A percentile compares a stretch with the other conserved stretches of the same genome.
Evolutionary conservation across 2,797 vertebrate species (phyloP).

Genomic region (Hippopotamyrus pictus): DNA sequence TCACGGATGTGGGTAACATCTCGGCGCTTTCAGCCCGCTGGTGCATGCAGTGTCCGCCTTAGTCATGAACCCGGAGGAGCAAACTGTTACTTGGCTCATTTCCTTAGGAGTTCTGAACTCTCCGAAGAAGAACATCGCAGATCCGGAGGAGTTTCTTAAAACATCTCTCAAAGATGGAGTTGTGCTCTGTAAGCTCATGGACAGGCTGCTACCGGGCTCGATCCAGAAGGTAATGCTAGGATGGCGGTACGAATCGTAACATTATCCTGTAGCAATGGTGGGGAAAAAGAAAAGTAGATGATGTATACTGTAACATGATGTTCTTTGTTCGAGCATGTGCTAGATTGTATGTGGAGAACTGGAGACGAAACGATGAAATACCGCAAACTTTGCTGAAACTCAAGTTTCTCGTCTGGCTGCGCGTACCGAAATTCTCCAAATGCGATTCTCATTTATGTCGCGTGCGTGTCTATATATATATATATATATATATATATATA

Average conservation of each 20-base stretch:
- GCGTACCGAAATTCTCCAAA: not conserved
- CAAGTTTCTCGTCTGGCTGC: not conserved
- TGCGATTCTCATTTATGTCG: not conserved
- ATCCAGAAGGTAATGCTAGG: slow-evolving; percentile 71
- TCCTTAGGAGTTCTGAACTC: slow-evolving; percentile 90
- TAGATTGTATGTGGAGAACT: not conserved
- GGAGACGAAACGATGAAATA: not conserved
- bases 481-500: not conserved
- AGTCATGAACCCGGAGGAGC: slow-evolving; percentile 91
- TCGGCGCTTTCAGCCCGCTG: slow-evolving; percentile 41
- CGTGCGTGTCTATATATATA: not conserved
- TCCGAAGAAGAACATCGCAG: slow-evolving; percentile 87
- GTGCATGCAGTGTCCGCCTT: not conserved
- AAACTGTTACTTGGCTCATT: slow-evolving; percentile 92
- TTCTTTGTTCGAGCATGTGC: not conserved
- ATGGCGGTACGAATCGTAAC: not conserved
- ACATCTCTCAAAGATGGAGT: slow-evolving; percentile 83
- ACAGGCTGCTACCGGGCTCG: slow-evolving; percentile 77
- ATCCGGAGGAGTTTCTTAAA: slow-evolving; percentile 88
- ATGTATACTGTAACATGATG: not conserved
- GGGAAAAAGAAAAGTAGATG: not conserved
- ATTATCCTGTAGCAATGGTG: not conserved
- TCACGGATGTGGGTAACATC: slow-evolving; percentile 71
- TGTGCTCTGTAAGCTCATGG: slow-evolving; percentile 84
- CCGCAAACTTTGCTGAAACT: not conserved